Conservation (phyloP, 2,888 invertebrate species). For the Strigamia transsilvanica region DNA sequence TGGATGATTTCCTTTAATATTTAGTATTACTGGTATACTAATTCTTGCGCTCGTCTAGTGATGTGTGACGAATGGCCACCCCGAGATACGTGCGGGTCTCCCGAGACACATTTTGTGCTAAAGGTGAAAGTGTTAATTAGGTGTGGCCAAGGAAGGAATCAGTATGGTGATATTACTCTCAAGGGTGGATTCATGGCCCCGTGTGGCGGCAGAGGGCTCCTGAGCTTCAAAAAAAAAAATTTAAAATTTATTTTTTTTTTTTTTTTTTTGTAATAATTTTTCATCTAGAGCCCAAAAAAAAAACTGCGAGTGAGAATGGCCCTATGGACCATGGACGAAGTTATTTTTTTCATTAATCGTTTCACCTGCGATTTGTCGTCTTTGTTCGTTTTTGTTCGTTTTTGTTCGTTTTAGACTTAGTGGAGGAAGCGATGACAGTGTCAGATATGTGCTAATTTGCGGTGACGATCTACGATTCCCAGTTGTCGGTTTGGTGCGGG, state of each 20-base stretch:
- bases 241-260: too few relatives aligned
- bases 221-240: too few relatives aligned
- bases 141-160: neutral
- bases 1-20: neutral
- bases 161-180: too few relatives aligned
- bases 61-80: neutral
- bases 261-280: too few relatives aligned
- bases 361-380: neutral
- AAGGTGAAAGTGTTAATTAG: neutral
- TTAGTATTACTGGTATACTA: neutral
- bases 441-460: slow-evolving; percentile 18
- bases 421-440: neutral
- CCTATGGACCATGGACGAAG: too few relatives aligned
- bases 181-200: too few relatives aligned
- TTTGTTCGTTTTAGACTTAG: too few relatives aligned
- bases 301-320: too few relatives aligned
- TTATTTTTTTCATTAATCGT: neutral
- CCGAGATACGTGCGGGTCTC: neutral
- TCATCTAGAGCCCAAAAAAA: too few relatives aligned
- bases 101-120: neutral
- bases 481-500: neutral
- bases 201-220: too few relatives aligned
- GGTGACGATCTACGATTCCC: slow-evolving; percentile 12
- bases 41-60: neutral
- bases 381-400: too few relatives aligned